Evolutionary conservation across 1,140 invertebrate species (phyloP), one percentile per base, ranked within the genome.

Genomic region (Lysiphlebus fabarum): DNA sequence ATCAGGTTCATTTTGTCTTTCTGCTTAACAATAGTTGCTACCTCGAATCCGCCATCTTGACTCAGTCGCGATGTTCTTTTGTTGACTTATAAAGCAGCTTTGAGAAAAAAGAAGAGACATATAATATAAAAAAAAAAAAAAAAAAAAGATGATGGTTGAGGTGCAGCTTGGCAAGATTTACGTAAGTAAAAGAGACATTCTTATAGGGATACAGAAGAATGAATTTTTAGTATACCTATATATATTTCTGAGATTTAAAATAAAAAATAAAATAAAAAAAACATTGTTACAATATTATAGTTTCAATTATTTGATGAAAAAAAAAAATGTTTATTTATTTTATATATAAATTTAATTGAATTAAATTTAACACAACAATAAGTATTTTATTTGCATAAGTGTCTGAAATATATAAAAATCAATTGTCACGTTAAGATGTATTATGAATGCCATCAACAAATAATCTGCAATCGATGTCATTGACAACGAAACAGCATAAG

Each of bases 1-100:
- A 73, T 73, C 71, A 67, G 67, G 71, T 73, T 73, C 71, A 73
- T 73, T 73, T 73, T 73, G 69, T 73, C 71, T 74, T 72, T 73
- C 69, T 71, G 72, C 70, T 74, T 67, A 65, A 75, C 72, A 76
- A 75, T 76, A 55, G 67, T 65, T 45, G 53, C 61, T 67, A 56
- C 65, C 63, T 63, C 65, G 53, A 44, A 63, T 62, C 67, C 72
- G 72, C 73, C 74, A 75, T 76, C 72, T 76, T 76, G 73, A 72
- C 69, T 75, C 67, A 47, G 67, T 67, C 67, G 66, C 68, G 72
- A 70, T 71, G 70, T 70, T 72, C 70, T 72, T 73, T 71, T 72
- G 69, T 72, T 65, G 65, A 59, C 64, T 70, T 71, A 69, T 66
- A 67, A 69, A 70, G 71, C 67, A 66, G 62, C 59, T 54, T 47